A percentile compares a stretch with the other conserved stretches of the same genome.
phyloP scores from a whole-genome alignment of 2,888 invertebrate species.

The Marasmarcha lunaedactyla region DNA sequence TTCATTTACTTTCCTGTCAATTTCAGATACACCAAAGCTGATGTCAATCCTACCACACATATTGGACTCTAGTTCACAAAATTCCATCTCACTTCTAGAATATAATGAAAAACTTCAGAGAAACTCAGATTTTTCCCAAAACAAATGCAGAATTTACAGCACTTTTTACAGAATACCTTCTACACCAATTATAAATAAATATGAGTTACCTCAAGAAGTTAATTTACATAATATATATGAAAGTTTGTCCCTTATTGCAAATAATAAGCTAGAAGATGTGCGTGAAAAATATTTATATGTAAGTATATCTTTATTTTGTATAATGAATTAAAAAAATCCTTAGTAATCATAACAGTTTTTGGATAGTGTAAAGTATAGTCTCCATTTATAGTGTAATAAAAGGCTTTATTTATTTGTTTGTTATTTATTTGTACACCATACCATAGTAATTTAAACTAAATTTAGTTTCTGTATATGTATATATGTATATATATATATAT shows the following conservation, averaged over 20 bases:
- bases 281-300: slow-evolving; percentile 31
- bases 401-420: too few relatives aligned
- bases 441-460: too few relatives aligned
- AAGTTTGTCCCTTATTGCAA: slow-evolving; percentile 31
- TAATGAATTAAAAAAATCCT: too few relatives aligned
- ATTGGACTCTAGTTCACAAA: slow-evolving; percentile 25
- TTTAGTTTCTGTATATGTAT: too few relatives aligned
- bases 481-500: too few relatives aligned
- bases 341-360: too few relatives aligned
- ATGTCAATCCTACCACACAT: slow-evolving; percentile 29
- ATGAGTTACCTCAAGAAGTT: slow-evolving; percentile 10
- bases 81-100: slow-evolving; percentile 34
- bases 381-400: too few relatives aligned
- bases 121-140: slow-evolving; percentile 26
- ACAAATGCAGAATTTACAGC: slow-evolving; percentile 38
- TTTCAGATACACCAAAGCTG: slow-evolving; percentile 32
- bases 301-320: slow-evolving; percentile 17
- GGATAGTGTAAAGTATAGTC: too few relatives aligned
- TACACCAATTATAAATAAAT: slow-evolving; percentile 16
- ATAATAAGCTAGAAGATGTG: slow-evolving; percentile 5
- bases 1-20: background rate
- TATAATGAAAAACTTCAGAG: slow-evolving; percentile 44
- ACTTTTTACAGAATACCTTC: slow-evolving; percentile 37
- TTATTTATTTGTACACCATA: too few relatives aligned
- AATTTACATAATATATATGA: slow-evolving; percentile 27